Evolutionary conservation across 2,113 vertebrate species (phyloP), one percentile per base, ranked within the genome.

Genomic region (Mirounga angustirostris): DNA sequence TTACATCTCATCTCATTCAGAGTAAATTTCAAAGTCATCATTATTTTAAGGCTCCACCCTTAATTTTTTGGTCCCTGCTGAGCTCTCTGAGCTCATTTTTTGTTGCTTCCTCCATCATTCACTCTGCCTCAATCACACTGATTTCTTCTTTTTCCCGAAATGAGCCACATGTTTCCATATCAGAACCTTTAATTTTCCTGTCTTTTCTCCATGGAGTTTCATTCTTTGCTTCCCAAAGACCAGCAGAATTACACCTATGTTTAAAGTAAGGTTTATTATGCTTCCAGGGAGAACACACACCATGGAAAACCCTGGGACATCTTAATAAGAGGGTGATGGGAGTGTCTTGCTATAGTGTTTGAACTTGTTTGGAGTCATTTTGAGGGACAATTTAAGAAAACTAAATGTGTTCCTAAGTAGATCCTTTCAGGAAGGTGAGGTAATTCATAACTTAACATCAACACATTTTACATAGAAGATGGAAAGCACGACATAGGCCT

Each of bases 1-100:
- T 82, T n/a, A 4, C 3, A 33, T 85, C 43, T 3, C 26, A 43
- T 46, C 4, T 50, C 28, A 54, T 86, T 83, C 36, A 74, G 19
- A 84, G 19, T 9, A 93, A 52, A 22, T 82, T 90, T 81, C 50
- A 74, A 78, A 85, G 33, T 81, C 36, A 74, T 93, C 58, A 52
- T 84, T 79, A n/a, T 54, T 58, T 81, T 40, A 33, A 79, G 26
- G 5, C 0, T 86, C 33, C 26, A 13, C 7, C 3, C 21, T 4
- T 36, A 56, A 73, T 43, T 24, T 59, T 40, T 85, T 78, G 26
- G 12, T 76, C 4, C 43, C 7, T 88, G 12, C 11, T 87, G 82
- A 56, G 7, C n/a, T 78, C 9, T 56, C 28, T 94, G 81, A 50
- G 56, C 22, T 61, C 50, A 79, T 30, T 33, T 79, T 3, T 90